Percentiles rank a stretch among this genome's conserved stretches.
These are phyloP conservation scores for Noctua pronuba DNA, from an alignment of 2,888 invertebrate species.

Conservation along the genomic window DNA sequence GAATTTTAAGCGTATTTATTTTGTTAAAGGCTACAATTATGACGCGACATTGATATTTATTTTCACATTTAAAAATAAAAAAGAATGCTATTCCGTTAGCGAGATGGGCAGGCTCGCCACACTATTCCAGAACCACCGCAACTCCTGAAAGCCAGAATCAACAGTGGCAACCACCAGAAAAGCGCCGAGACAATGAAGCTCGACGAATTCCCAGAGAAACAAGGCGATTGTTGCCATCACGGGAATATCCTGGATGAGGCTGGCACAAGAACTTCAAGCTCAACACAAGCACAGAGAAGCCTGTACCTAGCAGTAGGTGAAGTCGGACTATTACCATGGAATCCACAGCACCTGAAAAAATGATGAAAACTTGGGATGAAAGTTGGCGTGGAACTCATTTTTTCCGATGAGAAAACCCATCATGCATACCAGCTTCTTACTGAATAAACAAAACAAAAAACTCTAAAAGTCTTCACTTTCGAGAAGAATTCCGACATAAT, in stretches of 20 bases:
- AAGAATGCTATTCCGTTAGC: background rate
- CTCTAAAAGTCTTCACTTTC: background rate
- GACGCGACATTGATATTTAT: background rate
- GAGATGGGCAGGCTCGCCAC: background rate
- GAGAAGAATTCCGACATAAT: background rate
- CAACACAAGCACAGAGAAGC: too few relatives aligned
- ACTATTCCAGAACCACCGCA: background rate
- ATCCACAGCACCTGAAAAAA: background rate
- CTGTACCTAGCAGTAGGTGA: too few relatives aligned
- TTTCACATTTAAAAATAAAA: background rate
- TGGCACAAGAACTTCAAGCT: too few relatives aligned
- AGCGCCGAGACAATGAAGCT: too few relatives aligned
- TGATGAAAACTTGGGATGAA: background rate
- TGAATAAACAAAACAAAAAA: background rate
- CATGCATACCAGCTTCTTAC: background rate
- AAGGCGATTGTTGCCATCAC: too few relatives aligned
- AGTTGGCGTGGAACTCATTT: background rate
- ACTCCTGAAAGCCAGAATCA: background rate
- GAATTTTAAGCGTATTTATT: conserved; percentile 1
- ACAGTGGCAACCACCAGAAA: background rate
- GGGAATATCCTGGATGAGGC: too few relatives aligned
- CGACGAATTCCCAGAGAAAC: too few relatives aligned
- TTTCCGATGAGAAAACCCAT: background rate
- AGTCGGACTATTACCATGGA: background rate
- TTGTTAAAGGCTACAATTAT: background rate